Evolutionary conservation across 2,888 invertebrate species (phyloP).

Genomic region (Cacoxenus indagator): DNA sequence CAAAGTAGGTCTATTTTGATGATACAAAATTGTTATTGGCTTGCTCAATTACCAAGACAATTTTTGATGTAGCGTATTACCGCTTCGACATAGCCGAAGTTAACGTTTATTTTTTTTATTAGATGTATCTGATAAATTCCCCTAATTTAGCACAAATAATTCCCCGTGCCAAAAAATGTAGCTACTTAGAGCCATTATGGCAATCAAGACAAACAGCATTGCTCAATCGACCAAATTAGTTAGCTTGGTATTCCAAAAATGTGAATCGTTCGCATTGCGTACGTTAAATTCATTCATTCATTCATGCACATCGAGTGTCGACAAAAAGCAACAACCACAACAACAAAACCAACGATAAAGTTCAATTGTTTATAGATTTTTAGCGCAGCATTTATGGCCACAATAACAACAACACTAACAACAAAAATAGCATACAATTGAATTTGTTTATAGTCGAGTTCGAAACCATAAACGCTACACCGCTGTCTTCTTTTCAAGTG

Average conservation of each 20-base stretch:
- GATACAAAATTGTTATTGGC: too few species aligned
- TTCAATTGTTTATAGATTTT: slow-evolving; percentile 3
- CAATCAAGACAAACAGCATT: neutral
- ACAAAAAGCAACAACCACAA: neutral
- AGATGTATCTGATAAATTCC: too few species aligned
- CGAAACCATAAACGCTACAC: neutral
- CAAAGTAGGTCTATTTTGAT: too few species aligned
- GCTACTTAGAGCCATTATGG: too few species aligned
- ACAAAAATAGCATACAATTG: neutral
- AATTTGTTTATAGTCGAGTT: neutral
- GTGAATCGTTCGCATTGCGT: neutral
- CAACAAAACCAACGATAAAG: neutral
- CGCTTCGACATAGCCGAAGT: too few species aligned
- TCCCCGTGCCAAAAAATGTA: too few species aligned
- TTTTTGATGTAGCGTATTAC: too few species aligned
- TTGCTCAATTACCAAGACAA: too few species aligned
- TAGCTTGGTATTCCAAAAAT: slow-evolving; percentile 10
- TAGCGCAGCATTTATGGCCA: neutral
- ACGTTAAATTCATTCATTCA: neutral
- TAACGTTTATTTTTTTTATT: too few species aligned
- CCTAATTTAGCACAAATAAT: too few species aligned
- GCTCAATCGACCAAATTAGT: neutral
- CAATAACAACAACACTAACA: neutral
- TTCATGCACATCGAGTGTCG: neutral
- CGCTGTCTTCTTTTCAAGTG: neutral